Evolutionary conservation across 2,888 invertebrate genomes (phyloP).

Genomic region (Taphrorychus bicolor): DNA sequence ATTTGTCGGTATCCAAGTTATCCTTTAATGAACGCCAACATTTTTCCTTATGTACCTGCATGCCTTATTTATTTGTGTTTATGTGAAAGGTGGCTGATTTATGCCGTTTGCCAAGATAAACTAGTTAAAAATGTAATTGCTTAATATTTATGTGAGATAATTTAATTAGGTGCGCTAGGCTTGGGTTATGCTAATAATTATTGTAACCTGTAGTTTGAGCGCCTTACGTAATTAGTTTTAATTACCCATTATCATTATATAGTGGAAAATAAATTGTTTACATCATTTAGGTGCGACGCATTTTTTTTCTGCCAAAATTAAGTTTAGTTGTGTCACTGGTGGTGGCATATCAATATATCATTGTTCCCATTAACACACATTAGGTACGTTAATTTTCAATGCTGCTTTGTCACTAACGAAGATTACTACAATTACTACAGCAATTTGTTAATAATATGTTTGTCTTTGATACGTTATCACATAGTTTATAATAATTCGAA

Average conservation of each 20-base stretch:
- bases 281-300: too few species aligned
- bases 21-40: slow-evolving; percentile 1
- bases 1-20: slow-evolving; percentile 4
- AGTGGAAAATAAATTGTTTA: not conserved
- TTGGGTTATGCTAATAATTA: not conserved
- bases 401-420: too few species aligned
- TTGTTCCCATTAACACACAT: too few species aligned
- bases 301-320: too few species aligned
- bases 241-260: not conserved
- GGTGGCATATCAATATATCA: too few species aligned
- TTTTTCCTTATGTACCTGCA: too few species aligned
- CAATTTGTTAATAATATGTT: too few species aligned
- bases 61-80: not conserved
- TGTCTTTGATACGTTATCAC: too few species aligned
- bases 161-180: not conserved
- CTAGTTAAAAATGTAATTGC: not conserved
- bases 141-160: not conserved
- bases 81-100: slow-evolving; percentile 4
- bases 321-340: too few species aligned
- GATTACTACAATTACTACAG: too few species aligned
- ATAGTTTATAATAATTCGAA: too few species aligned
- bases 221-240: not conserved
- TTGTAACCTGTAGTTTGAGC: not conserved
- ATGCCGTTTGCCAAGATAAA: not conserved
- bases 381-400: too few species aligned